Evolutionary conservation across 2,797 vertebrate genomes (phyloP).

Genomic region (Mormyrops boulengeri): DNA sequence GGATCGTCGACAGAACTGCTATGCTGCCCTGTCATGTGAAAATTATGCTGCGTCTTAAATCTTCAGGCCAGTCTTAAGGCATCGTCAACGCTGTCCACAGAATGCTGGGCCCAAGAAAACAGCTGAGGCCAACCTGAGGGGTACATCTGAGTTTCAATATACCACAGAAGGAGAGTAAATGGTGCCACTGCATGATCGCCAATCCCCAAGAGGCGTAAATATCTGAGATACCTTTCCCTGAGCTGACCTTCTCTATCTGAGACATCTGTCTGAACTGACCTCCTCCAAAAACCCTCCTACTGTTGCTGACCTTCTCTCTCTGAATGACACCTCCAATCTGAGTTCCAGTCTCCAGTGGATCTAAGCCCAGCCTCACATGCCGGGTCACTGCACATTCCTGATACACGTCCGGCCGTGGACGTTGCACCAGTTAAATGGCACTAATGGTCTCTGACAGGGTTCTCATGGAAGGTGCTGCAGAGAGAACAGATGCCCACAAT

Average conservation of each 20-base stretch:
- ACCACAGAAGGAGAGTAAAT: not conserved
- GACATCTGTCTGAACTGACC: not conserved
- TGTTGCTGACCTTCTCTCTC: not conserved
- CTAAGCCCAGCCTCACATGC: not conserved
- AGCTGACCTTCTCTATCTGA: not conserved
- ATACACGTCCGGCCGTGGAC: not conserved
- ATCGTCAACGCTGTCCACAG: not conserved
- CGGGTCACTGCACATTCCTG: not conserved
- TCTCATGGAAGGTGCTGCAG: not conserved
- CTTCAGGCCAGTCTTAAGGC: not conserved
- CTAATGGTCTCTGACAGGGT: not conserved
- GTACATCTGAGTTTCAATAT: not conserved
- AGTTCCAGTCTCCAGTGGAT: not conserved
- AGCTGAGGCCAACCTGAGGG: not conserved
- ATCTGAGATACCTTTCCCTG: not conserved
- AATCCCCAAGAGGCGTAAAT: not conserved
- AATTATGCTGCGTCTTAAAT: not conserved
- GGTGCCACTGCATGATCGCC: not conserved
- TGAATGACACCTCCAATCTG: not conserved
- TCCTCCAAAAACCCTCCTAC: not conserved
- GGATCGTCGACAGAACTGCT: not conserved
- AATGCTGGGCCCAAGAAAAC: not conserved
- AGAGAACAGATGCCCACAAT: not conserved
- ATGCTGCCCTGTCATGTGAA: not conserved
- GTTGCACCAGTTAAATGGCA: not conserved